A percentile compares a stretch with the other conserved stretches of the same genome.
phyloP scores from a whole-genome alignment of 2,113 vertebrate species.

The Dicaeum eximium region DNA sequence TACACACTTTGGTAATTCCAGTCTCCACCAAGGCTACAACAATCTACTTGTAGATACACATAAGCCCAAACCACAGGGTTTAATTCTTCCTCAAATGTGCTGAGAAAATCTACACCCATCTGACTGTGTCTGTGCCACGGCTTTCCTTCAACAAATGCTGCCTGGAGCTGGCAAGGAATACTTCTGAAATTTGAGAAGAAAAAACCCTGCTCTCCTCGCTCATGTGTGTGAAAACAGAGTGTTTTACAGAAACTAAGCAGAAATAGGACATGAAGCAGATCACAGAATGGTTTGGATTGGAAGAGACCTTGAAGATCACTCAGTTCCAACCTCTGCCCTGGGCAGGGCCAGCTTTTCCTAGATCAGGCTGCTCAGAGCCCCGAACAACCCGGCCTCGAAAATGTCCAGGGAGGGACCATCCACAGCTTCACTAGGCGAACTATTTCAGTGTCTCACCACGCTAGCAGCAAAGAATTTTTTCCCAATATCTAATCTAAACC shows the following conservation, averaged over 20 bases:
- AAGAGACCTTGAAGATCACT: background rate
- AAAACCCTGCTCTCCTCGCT: background rate
- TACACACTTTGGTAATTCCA: background rate
- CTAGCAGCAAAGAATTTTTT: background rate
- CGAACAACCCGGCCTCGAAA: rapidly evolving
- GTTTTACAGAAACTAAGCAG: background rate
- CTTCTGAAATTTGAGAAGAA: background rate
- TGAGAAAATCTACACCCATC: background rate
- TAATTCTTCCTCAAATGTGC: no score
- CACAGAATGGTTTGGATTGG: background rate
- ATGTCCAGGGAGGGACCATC: background rate
- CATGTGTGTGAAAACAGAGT: background rate
- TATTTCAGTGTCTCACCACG: background rate
- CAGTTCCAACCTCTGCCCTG: background rate
- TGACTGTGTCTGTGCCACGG: rapidly evolving
- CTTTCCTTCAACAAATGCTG: background rate
- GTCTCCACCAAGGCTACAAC: background rate
- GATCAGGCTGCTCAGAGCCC: rapidly evolving
- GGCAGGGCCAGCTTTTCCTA: background rate
- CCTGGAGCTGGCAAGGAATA: background rate
- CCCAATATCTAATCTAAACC: background rate
- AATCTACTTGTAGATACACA: rapidly evolving
- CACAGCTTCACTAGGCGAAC: background rate
- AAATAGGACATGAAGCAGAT: rapidly evolving
- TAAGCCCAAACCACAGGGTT: background rate